Percentiles rank a stretch among this genome's conserved stretches.
Conservation (phyloP, 2,888 invertebrate species). For the Siphonodentalium dalli region DNA sequence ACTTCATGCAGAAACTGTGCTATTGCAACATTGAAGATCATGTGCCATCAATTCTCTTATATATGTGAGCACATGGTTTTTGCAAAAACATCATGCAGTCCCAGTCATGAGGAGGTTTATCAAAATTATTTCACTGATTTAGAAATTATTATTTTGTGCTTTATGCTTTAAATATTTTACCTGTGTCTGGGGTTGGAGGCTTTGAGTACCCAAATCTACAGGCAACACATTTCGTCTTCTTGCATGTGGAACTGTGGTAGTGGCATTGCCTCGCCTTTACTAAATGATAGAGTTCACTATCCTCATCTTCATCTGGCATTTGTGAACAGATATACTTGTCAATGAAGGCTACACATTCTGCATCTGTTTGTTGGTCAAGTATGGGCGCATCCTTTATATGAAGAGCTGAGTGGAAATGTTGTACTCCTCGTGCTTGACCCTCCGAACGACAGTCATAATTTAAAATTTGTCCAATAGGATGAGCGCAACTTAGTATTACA, state of each 20-base stretch:
- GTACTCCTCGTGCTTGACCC: constrained; percentile 27
- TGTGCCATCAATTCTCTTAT: too few species aligned
- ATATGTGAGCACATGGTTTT: too few species aligned
- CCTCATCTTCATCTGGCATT: constrained; percentile 5
- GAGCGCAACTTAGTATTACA: constrained; percentile 21
- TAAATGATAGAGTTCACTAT: constrained; percentile 5
- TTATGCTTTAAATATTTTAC: neutral
- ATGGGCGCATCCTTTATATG: constrained; percentile 24
- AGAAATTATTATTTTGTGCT: too few species aligned
- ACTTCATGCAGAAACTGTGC: too few species aligned
- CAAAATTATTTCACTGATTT: too few species aligned
- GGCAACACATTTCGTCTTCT: constrained; percentile 9
- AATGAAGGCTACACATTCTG: constrained; percentile 13
- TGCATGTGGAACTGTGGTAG: constrained; percentile 23
- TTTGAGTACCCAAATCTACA: constrained; percentile 21
- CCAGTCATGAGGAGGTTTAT: too few species aligned
- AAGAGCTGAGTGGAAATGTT: constrained; percentile 26
- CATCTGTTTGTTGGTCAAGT: constrained; percentile 22
- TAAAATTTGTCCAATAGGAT: constrained; percentile 25
- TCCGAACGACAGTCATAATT: constrained; percentile 29
- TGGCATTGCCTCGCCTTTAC: constrained; percentile 17
- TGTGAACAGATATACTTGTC: constrained; percentile 7
- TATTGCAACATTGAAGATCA: too few species aligned
- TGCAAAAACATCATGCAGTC: too few species aligned
- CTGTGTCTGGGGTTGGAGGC: constrained; percentile 4